Percentiles rank a stretch among this genome's conserved stretches.
These are phyloP conservation scores for Drosophila sucinea DNA, from an alignment of 1,140 invertebrate genomes.

Conservation along the genomic window DNA sequence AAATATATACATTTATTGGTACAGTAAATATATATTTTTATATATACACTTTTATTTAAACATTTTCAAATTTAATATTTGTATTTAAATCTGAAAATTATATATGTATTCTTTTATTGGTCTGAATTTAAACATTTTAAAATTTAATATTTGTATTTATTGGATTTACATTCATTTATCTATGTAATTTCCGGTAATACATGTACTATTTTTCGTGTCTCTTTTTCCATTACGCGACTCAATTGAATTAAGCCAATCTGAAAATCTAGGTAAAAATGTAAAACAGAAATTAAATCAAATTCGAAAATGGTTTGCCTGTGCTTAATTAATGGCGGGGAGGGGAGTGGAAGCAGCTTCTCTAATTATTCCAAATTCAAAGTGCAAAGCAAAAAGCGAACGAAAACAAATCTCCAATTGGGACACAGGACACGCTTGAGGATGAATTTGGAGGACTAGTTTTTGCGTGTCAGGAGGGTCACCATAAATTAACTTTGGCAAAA, in stretches of 20 bases:
- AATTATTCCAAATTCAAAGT: slow-evolving; percentile 62
- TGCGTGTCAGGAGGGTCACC: slow-evolving; percentile 41
- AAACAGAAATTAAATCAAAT: slow-evolving; percentile 31
- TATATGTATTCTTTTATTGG: not conserved
- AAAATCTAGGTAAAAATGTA: not conserved
- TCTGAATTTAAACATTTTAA: not conserved
- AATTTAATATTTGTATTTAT: slow-evolving; percentile 26
- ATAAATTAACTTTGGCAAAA: slow-evolving; percentile 80
- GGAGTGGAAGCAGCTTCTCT: slow-evolving; percentile 21
- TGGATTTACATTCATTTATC: slow-evolving; percentile 45
- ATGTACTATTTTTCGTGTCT: slow-evolving; percentile 30
- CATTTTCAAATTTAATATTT: not conserved
- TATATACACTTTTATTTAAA: not conserved
- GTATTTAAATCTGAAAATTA: slow-evolving; percentile 15
- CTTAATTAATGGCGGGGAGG: slow-evolving; percentile 44
- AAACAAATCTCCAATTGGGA: slow-evolving; percentile 42
- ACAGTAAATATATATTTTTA: too few relatives aligned
- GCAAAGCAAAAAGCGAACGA: slow-evolving; percentile 31
- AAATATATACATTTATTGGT: too few relatives aligned
- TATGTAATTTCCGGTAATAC: slow-evolving; percentile 55
- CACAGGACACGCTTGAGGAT: slow-evolving; percentile 27
- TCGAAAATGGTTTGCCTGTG: slow-evolving; percentile 29
- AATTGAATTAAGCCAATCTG: slow-evolving; percentile 26
- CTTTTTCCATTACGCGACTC: slow-evolving; percentile 24
- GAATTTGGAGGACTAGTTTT: slow-evolving; percentile 11